Evolutionary conservation across 2,888 invertebrate genomes (phyloP).

Genomic region (Augochlorella aurata): DNA sequence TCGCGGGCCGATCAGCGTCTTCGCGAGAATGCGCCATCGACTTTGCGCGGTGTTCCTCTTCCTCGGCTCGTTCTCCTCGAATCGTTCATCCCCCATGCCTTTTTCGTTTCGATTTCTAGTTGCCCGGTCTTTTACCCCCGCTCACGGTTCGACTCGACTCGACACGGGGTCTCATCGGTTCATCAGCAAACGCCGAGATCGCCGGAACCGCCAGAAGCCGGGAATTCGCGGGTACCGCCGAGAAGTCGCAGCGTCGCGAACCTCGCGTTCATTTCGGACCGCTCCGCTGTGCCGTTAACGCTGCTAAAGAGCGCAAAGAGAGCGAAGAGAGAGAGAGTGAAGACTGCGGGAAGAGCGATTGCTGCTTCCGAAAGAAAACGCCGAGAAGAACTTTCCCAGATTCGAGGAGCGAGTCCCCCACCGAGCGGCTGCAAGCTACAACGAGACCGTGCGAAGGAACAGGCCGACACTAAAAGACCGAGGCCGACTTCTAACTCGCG

Average conservation of each 20-base stretch:
- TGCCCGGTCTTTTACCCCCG: background rate
- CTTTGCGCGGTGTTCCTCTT: conserved; percentile 83
- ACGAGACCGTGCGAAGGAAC: conserved; percentile 76
- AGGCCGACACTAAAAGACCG: conserved; percentile 76
- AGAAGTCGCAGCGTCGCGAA: background rate
- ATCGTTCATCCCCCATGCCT: background rate
- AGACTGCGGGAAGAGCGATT: background rate
- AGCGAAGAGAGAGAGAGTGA: background rate
- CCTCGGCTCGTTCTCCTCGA: conserved; percentile 51
- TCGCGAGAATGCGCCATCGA: conserved; percentile 88
- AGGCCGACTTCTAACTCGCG: conserved; percentile 76
- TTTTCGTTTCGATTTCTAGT: conserved; percentile 7
- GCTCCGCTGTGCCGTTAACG: background rate
- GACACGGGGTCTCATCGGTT: no score
- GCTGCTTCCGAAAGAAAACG: background rate
- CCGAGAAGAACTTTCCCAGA: background rate
- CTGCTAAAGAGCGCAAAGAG: background rate
- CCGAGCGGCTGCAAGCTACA: conserved; percentile 41
- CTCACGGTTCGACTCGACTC: background rate
- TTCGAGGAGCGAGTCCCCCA: background rate
- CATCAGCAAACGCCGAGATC: no score
- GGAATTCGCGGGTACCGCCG: background rate
- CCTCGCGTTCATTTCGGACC: background rate
- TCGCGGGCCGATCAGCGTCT: conserved; percentile 82
- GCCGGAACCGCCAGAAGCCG: background rate